Evolutionary conservation across 2,113 vertebrate genomes (phyloP).

Genomic region (Epinephelus fuscoguttatus): DNA sequence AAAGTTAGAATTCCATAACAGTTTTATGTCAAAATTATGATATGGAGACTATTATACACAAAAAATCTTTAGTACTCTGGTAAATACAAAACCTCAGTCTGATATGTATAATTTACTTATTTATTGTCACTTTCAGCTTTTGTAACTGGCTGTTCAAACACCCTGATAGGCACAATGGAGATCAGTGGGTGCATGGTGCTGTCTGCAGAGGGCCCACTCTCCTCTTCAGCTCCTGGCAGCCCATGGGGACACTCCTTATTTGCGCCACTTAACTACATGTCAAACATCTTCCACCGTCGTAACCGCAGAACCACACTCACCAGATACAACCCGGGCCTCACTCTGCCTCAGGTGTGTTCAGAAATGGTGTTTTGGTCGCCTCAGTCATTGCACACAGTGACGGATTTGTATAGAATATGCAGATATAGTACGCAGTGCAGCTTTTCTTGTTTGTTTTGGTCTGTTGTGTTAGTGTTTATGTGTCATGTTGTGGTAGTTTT

Average conservation of each 20-base stretch:
- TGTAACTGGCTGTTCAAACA: neutral
- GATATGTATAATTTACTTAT: neutral
- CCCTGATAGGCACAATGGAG: slow-evolving; percentile 43
- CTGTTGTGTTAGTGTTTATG: no score
- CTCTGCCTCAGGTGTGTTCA: slow-evolving; percentile 71
- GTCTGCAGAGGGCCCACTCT: slow-evolving; percentile 34
- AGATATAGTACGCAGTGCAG: neutral
- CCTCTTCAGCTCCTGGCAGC: slow-evolving; percentile 76
- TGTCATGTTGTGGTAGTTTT: neutral
- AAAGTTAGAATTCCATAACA: neutral
- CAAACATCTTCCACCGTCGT: slow-evolving; percentile 68
- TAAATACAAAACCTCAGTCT: neutral
- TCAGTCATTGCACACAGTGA: neutral
- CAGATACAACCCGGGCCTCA: slow-evolving; percentile 60
- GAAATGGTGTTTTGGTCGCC: neutral
- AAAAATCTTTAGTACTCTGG: neutral
- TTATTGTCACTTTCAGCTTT: neutral
- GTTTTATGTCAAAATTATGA: neutral
- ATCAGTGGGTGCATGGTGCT: neutral
- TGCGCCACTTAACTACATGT: slow-evolving; percentile 73
- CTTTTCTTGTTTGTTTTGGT: neutral
- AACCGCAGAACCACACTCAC: slow-evolving; percentile 79
- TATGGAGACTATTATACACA: neutral
- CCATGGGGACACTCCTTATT: slow-evolving; percentile 81
- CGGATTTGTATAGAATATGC: neutral